Evolutionary conservation across 2,113 vertebrate species (phyloP), one percentile per base, ranked within the genome.

Genomic region (Sitta europaea): DNA sequence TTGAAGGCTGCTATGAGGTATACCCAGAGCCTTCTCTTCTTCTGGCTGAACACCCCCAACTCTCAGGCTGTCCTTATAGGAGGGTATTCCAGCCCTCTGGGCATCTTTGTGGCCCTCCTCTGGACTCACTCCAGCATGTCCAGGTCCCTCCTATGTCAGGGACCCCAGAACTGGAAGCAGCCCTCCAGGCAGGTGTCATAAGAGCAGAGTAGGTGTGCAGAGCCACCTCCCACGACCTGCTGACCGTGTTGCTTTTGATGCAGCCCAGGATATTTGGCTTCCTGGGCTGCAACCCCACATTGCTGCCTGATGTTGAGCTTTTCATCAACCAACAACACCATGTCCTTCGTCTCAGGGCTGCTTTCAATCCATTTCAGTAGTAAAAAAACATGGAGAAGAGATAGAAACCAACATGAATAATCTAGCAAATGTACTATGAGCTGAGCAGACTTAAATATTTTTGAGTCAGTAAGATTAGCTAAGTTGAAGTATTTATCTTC

Each of bases 401-500:
- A 73, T 67, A 86, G 78, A 92, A 81, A 83, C 17, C 71, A 87
- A 71, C 29, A 86, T 57, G 62, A 96, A 68, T 94, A 70, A 94
- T 91, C 79, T 88, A 87, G 77, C 66, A 94, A 51, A 38, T 90
- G 62, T 79, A 61, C 71, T 63, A 33, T 89, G 74, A 70, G 31
- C 35, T 85, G 47, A 94, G n/a, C 29, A 63, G 62, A 38, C 40
- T 58, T 72, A 61, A 80, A 20, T 55, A 86, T 48, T 53, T 90
- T 79, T 79, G 53, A 88, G 58, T 68, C 45, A 61, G 36, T 59
- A 55, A 75, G 43, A 48, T n/a, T 67, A 81, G 33, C 12, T 66
- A 55, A 88, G 35, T 40, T 72, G 61, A 93, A 79, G 75, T 66
- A 78, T 24, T 54, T 4, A 20, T 85, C 61, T 85, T 25, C 25